Evolutionary conservation across 2,113 vertebrate genomes (phyloP).

Genomic region (Phaethon lepturus): DNA sequence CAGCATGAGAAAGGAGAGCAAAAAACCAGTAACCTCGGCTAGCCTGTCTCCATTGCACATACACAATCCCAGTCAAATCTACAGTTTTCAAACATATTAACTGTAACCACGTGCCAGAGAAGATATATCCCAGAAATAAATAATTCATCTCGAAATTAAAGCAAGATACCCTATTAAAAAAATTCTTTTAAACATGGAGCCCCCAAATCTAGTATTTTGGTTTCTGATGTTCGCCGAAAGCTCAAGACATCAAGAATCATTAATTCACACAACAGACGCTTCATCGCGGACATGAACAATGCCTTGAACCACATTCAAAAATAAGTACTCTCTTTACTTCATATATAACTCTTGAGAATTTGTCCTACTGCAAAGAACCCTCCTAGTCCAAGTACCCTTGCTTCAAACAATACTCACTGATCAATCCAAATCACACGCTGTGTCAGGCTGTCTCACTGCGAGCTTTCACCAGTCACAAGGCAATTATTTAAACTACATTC

Average conservation of each 20-base stretch:
- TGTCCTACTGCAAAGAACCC: background rate
- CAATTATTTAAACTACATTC: background rate
- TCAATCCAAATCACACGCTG: background rate
- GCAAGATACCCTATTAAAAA: background rate
- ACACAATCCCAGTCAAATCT: background rate
- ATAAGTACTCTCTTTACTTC: background rate
- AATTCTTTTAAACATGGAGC: background rate
- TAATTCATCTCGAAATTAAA: background rate
- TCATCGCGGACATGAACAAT: background rate
- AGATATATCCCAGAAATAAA: background rate
- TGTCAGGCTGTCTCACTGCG: background rate
- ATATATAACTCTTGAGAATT: background rate
- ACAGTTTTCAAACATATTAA: background rate
- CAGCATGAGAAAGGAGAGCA: background rate
- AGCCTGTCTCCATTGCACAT: background rate
- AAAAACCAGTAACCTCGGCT: background rate
- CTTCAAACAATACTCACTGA: conserved; percentile 5
- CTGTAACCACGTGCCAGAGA: background rate
- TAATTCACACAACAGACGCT: background rate
- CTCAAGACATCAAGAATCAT: background rate
- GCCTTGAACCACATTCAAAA: background rate
- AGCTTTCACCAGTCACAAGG: background rate
- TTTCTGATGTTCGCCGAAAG: background rate
- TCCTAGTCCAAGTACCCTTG: background rate
- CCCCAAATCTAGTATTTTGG: background rate